Evolutionary conservation across 2,113 vertebrate genomes (phyloP).

Genomic region (Oxygymnocypris stewartii): DNA sequence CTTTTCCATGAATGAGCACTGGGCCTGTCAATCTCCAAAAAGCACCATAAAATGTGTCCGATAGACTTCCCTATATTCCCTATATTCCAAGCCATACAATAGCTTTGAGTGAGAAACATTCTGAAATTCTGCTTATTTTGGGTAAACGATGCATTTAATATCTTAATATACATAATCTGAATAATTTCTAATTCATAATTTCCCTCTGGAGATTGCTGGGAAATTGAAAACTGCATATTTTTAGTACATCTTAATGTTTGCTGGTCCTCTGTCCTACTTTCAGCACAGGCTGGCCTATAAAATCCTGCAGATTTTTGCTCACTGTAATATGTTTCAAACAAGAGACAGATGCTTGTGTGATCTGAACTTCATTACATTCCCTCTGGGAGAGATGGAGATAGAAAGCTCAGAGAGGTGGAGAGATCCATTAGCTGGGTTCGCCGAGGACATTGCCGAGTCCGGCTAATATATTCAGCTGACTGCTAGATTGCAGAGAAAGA

Average conservation of each 20-base stretch:
- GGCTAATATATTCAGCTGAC: neutral
- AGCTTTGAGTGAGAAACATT: neutral
- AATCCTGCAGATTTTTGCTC: neutral
- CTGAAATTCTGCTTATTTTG: neutral
- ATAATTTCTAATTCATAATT: neutral
- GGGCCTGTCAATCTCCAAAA: neutral
- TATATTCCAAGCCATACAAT: neutral
- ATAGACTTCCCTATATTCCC: neutral
- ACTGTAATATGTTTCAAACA: neutral
- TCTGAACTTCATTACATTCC: slow-evolving; percentile 16
- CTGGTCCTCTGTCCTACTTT: slow-evolving; percentile 1
- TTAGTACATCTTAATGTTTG: neutral
- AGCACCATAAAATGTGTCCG: neutral
- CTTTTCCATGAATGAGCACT: neutral
- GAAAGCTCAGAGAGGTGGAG: neutral
- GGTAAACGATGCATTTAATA: neutral
- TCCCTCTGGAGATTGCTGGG: neutral
- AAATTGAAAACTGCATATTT: neutral
- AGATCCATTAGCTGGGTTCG: slow-evolving; percentile 24
- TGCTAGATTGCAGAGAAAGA: slow-evolving; percentile 20
- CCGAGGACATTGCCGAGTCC: neutral
- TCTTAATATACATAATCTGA: neutral
- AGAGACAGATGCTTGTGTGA: neutral
- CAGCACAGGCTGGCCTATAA: neutral
- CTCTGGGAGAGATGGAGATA: slow-evolving; percentile 10